Percentiles rank a stretch among this genome's conserved stretches.
phyloP scores from a whole-genome alignment of 2,888 invertebrate genomes.

The Hecatera dysodea region DNA sequence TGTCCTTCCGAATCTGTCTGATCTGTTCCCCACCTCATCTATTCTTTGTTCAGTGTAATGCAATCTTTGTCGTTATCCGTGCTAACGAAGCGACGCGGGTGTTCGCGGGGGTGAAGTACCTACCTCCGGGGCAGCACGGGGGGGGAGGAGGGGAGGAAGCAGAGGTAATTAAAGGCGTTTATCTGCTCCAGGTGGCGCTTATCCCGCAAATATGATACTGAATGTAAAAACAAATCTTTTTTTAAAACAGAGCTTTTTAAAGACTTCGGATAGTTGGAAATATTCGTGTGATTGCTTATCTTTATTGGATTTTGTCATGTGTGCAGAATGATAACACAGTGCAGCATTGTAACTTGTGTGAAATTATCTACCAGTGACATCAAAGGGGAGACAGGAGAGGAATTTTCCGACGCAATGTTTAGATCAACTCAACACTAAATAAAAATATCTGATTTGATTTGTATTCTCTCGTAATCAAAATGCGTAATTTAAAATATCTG shows the following conservation, averaged over 20 bases:
- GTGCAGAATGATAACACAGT: neutral
- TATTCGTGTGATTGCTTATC: slow-evolving; percentile 32
- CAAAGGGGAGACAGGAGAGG: too few relatives aligned
- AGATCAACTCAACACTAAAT: too few relatives aligned
- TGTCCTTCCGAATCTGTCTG: neutral
- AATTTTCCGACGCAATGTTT: too few relatives aligned
- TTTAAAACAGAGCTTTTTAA: slow-evolving; percentile 26
- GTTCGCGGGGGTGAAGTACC: slow-evolving; percentile 54
- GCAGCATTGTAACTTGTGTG: neutral
- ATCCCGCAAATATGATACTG: slow-evolving; percentile 80
- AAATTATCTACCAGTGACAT: too few relatives aligned
- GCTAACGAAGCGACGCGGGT: slow-evolving; percentile 77
- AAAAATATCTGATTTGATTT: too few relatives aligned
- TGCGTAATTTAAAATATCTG: too few relatives aligned
- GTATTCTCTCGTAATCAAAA: too few relatives aligned
- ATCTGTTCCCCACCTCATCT: slow-evolving; percentile 41
- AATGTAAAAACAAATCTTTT: slow-evolving; percentile 72
- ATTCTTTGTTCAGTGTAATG: slow-evolving; percentile 73
- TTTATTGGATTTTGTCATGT: slow-evolving; percentile 8
- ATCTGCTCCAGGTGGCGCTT: slow-evolving; percentile 86
- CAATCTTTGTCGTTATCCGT: slow-evolving; percentile 80
- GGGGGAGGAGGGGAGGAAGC: slow-evolving; percentile 52
- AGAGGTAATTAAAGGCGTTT: slow-evolving; percentile 85
- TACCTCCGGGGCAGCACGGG: slow-evolving; percentile 52
- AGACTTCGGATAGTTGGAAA: slow-evolving; percentile 13